Evolutionary conservation across 1,140 invertebrate genomes (phyloP), one percentile per base, ranked within the genome.

Genomic region (Calephelis virginiensis): DNA sequence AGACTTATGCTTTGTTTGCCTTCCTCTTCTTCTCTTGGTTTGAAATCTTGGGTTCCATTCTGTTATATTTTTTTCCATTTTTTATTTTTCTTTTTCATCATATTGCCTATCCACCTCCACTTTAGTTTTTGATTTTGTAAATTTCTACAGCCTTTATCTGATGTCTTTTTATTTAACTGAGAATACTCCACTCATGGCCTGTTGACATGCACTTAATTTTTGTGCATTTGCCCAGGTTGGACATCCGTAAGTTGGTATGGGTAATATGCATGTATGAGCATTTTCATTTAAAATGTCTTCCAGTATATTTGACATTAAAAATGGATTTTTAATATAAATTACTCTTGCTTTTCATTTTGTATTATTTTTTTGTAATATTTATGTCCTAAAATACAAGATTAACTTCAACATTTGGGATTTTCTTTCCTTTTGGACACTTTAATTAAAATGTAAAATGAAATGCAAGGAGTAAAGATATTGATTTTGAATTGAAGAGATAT

Each of bases 1-100:
- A 38, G 56, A 46, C 56, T 56, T 60, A 47, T 56, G 43, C 46
- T 60, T 66, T 6, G 40, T 17, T 37, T 46, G 53, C 11, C 64
- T 60, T 66, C 56, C 64, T 61, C 64, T 60, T 47, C 60, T 66
- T 8, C 53, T 47, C 17, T 61, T 66, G 11, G 64, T 48, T 11
- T 66, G 13, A 10, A 14, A 66, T 61, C 53, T 61, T 56, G 64
- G 64, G 43, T 17, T 66, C 43, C 43, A 60, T 66, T 66, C 53
- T 38, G 53, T 66, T 48, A 66, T 28, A n/a, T 13, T 7, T 61
- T n/a, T 37, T 37, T 6, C 40, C 50, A 38, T 56, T 64, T 64
- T 64, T 60, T 38, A 0, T 5, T 60, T 6, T 60, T 38, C 1
- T 64, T 5, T 47, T 40, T 46, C 46, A 60, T 47, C 46, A 60